phyloP scores from a whole-genome alignment of 1,140 invertebrate species.

The Yoshiicerus persimilis region DNA sequence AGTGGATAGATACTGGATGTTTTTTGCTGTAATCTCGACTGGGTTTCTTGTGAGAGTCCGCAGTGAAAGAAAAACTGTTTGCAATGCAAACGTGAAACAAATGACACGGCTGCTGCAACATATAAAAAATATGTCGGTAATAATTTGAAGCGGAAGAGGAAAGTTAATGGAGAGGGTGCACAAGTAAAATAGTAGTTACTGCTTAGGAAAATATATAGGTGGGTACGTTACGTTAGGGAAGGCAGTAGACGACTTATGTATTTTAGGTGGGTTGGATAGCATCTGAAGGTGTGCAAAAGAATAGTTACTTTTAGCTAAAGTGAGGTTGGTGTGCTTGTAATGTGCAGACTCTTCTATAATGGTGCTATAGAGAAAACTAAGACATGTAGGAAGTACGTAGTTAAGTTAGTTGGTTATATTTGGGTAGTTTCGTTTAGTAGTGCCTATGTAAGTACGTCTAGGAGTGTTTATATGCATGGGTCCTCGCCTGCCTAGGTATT shows the following conservation, averaged over 20 bases:
- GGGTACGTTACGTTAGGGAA: too few relatives aligned
- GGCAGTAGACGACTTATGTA: background rate
- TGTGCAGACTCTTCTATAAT: background rate
- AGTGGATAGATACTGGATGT: background rate
- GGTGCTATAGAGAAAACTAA: background rate
- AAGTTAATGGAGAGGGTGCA: background rate
- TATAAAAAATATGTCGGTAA: slow-evolving; percentile 3
- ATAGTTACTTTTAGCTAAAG: background rate
- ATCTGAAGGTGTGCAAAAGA: background rate
- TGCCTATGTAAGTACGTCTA: background rate
- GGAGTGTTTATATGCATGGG: too few relatives aligned
- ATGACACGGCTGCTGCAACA: background rate
- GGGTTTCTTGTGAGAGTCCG: background rate
- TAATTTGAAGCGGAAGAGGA: background rate
- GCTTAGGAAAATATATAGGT: background rate
- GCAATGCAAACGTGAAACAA: background rate
- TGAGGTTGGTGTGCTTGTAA: background rate
- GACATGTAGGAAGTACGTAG: background rate
- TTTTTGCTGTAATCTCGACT: background rate
- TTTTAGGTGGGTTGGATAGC: background rate
- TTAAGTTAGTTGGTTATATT: background rate
- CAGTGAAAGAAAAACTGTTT: background rate
- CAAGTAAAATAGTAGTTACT: background rate
- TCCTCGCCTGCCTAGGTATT: too few relatives aligned
- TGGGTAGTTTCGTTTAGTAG: background rate